Evolutionary conservation across 2,113 vertebrate species (phyloP), one percentile per base, ranked within the genome.

Genomic region (Coptodon rendalli): DNA sequence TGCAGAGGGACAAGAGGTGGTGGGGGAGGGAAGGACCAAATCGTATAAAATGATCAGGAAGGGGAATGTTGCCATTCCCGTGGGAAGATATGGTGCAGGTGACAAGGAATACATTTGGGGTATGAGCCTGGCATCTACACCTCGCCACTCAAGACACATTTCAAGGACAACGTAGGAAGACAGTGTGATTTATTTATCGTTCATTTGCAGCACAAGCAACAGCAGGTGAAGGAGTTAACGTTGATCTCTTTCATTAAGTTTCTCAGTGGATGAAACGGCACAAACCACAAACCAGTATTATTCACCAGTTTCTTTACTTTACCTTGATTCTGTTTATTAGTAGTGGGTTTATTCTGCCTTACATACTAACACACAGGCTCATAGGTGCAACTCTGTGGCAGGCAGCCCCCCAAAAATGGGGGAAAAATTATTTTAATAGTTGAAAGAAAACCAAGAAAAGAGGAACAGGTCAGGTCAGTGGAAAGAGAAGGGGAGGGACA

Each of bases 11-110:
- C 29, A 3, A n/a, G 61, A 61, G 53, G 45, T 66, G 76, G 34
- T 22, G 38, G 80, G 82, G 81, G 76, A 83, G 80, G 80, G 81
- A 71, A 57, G 82, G 89, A 63, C 56, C 43, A n/a, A 82, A 91
- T 89, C 31, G 71, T 90, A 92, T 73, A 86, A 86, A 91, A 92
- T 93, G 87, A 94, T 93, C 79, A 54, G 53, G 73, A 91, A 83
- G 19, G 71, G 52, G 84, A 90, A 87, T 59, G 73, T 40, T 83
- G 80, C 45, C 73, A 66, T 87, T 92, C 93, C 90, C 84, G 52
- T 78, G 82, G 86, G 92, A 90, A 19, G 61, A 84, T 22, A 38
- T 24, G 12, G 36, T 8, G 22, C 22, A n/a, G 54, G 78, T 63
- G 79, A 88, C 52, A 71, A 79, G 45, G 63, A 81, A 89, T 84